Evolutionary conservation across 2,797 vertebrate species (phyloP).

Genomic region (Oophaga sylvatica): DNA sequence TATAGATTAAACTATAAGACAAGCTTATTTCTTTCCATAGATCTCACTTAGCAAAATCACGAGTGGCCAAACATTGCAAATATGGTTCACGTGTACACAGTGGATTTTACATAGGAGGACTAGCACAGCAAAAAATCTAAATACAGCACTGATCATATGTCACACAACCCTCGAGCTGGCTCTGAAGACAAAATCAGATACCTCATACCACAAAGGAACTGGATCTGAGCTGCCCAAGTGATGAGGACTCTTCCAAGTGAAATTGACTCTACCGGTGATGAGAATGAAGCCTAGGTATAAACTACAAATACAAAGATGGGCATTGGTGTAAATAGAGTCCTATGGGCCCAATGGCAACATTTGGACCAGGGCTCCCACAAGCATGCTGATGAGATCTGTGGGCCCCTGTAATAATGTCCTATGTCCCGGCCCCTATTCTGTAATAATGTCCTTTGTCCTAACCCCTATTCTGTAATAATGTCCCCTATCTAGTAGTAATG

Average conservation of each 20-base stretch:
- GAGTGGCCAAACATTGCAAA: background rate
- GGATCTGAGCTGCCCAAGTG: background rate
- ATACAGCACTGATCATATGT: conserved; percentile 43
- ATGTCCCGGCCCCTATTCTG: too few relatives aligned
- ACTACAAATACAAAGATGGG: background rate
- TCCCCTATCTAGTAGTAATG: too few relatives aligned
- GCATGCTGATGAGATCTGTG: too few relatives aligned
- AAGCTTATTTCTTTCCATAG: background rate
- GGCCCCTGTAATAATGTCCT: too few relatives aligned
- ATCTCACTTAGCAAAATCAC: background rate
- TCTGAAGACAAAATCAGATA: conserved; percentile 41
- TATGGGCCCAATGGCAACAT: too few relatives aligned
- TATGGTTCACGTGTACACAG: conserved; percentile 5
- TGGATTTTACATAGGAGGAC: conserved; percentile 1
- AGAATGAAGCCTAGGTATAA: background rate
- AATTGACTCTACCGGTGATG: conserved; percentile 3
- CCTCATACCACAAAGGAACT: conserved; percentile 22
- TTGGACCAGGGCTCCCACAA: too few relatives aligned
- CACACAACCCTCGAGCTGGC: conserved; percentile 13
- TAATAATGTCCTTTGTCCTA: too few relatives aligned
- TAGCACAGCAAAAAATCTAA: conserved; percentile 42
- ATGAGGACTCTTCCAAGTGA: background rate
- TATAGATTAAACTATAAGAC: background rate
- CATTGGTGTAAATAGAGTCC: too few relatives aligned
- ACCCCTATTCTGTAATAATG: too few relatives aligned